Conservation (phyloP, 1,140 invertebrate species). For the Drosophila novamexicana region DNA sequence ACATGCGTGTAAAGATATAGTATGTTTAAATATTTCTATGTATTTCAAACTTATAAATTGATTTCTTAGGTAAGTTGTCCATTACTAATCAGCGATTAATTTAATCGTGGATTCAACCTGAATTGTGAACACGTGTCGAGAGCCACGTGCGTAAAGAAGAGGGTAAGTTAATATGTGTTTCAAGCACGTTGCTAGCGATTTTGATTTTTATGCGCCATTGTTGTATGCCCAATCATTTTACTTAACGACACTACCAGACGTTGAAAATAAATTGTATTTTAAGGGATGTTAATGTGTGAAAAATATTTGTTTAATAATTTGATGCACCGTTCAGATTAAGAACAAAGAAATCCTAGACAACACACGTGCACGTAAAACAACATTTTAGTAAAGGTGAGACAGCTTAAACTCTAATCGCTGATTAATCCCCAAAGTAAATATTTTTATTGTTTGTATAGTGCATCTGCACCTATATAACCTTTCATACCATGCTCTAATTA, state of each 20-base stretch:
- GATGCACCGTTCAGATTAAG: conserved; percentile 49
- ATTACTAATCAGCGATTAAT: conserved; percentile 84
- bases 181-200: conserved; percentile 68
- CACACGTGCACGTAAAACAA: conserved; percentile 52
- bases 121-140: conserved; percentile 76
- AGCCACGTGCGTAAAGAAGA: conserved; percentile 71
- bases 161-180: conserved; percentile 70
- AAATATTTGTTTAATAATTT: conserved; percentile 69
- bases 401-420: conserved; percentile 49
- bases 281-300: conserved; percentile 77
- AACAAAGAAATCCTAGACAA: conserved; percentile 47
- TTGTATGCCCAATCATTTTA: conserved; percentile 71
- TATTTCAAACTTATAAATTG: conserved; percentile 30
- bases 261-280: conserved; percentile 56
- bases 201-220: conserved; percentile 68
- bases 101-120: conserved; percentile 83
- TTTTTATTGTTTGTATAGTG: background rate
- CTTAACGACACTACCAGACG: conserved; percentile 79
- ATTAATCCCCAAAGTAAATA: conserved; percentile 28
- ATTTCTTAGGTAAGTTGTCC: conserved; percentile 59
- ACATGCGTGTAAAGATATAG: background rate
- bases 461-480: no score
- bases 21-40: background rate
- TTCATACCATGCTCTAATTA: no score
- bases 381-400: conserved; percentile 45